Evolutionary conservation across 2,888 invertebrate genomes (phyloP).

Genomic region (Cosmia trapezina): DNA sequence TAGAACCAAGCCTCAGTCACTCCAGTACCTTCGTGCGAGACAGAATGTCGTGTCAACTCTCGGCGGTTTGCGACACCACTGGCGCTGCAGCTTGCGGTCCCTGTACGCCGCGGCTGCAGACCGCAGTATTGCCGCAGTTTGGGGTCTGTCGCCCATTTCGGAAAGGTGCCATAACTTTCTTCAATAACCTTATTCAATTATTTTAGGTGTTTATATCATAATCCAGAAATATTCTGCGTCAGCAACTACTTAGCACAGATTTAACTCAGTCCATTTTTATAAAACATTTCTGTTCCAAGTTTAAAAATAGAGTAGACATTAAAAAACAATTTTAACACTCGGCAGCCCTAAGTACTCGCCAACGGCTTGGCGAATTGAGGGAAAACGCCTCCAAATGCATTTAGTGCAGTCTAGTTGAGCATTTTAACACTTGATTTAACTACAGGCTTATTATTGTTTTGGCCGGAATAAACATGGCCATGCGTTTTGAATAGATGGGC

Average conservation of each 20-base stretch:
- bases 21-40: too few relatives aligned
- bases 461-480: conserved; percentile 55
- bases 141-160: too few relatives aligned
- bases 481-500: conserved; percentile 48
- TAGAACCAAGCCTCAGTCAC: too few relatives aligned
- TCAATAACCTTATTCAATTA: background rate
- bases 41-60: too few relatives aligned
- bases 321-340: conserved; percentile 45
- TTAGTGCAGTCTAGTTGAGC: conserved; percentile 75
- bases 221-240: background rate
- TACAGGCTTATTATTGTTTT: conserved; percentile 66
- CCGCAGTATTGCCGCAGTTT: too few relatives aligned
- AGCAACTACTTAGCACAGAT: conserved; percentile 7
- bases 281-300: conserved; percentile 36
- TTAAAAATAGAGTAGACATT: conserved; percentile 41
- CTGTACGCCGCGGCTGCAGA: too few relatives aligned
- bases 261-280: conserved; percentile 15
- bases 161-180: too few relatives aligned
- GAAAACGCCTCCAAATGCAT: conserved; percentile 78
- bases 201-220: too few relatives aligned
- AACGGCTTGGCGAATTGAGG: conserved; percentile 71
- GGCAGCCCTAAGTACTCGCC: conserved; percentile 71
- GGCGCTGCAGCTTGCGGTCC: too few relatives aligned
- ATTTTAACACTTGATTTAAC: conserved; percentile 72
- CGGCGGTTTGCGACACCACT: too few relatives aligned